Conservation (phyloP, 2,797 vertebrate genomes). For the Phyllotis vaccarum region DNA sequence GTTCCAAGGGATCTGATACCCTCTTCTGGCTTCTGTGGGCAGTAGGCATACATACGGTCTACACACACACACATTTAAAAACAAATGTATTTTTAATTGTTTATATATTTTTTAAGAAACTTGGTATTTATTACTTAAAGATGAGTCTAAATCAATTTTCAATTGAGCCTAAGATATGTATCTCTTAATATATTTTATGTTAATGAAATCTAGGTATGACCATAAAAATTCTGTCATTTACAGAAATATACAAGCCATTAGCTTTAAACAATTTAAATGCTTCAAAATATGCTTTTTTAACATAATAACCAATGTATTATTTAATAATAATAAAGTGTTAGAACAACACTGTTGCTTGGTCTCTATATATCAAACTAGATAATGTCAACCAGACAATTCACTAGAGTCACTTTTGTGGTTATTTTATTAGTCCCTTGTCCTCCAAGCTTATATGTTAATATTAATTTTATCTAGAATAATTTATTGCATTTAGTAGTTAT, state of each 20-base stretch:
- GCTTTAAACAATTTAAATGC: conserved; percentile 8
- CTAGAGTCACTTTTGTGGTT: not conserved
- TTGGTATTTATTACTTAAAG: not conserved
- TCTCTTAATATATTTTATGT: not conserved
- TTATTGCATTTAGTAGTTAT: not conserved
- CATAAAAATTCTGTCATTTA: not conserved
- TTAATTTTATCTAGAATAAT: not conserved
- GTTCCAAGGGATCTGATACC: not conserved
- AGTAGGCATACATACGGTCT: not conserved
- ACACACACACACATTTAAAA: not conserved
- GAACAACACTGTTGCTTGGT: not conserved
- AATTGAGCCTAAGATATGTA: too few species aligned
- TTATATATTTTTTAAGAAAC: not conserved
- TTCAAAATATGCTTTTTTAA: not conserved
- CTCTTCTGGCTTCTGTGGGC: not conserved
- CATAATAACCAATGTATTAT: not conserved
- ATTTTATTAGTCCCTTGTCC: not conserved
- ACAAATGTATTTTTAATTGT: not conserved
- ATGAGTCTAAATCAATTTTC: not conserved
- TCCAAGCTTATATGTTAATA: not conserved
- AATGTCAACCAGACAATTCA: not conserved
- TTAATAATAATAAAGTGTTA: not conserved
- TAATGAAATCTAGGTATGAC: not conserved
- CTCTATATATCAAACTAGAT: not conserved
- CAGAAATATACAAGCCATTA: rapidly evolving